Conservation (phyloP, 2,888 invertebrate genomes). For the Synergus itoensis region DNA sequence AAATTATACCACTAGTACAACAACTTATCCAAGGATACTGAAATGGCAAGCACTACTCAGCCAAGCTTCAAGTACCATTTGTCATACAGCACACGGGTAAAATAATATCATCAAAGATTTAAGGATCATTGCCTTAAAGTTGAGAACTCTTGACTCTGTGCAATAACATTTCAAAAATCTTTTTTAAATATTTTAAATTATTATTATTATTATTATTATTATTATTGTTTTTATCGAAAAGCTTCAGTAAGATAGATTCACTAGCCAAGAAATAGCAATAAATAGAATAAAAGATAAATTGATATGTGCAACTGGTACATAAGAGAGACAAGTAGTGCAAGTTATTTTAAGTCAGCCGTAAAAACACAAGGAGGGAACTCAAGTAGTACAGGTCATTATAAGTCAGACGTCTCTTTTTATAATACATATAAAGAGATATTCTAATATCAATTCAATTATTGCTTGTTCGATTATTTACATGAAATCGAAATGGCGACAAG, state of each 20-base stretch:
- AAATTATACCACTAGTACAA: constrained; percentile 9
- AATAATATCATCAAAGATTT: background rate
- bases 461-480: background rate
- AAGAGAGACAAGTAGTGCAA: too few relatives aligned
- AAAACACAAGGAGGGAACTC: background rate
- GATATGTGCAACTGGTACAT: too few relatives aligned
- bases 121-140: background rate
- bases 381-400: background rate
- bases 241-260: too few relatives aligned
- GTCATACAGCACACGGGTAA: background rate
- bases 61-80: background rate
- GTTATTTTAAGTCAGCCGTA: too few relatives aligned
- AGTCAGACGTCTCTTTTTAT: rapidly evolving
- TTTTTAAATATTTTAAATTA: too few relatives aligned
- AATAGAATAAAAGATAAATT: too few relatives aligned
- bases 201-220: too few relatives aligned
- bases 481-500: constrained; percentile 9
- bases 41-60: background rate
- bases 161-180: too few relatives aligned
- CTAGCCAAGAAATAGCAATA: too few relatives aligned
- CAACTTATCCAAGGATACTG: background rate
- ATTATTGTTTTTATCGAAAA: too few relatives aligned
- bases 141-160: background rate
- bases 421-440: background rate
- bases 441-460: too few relatives aligned